These are phyloP conservation scores for Leucozona laternaria DNA, from an alignment of 2,888 invertebrate genomes.

Conservation along the genomic window DNA sequence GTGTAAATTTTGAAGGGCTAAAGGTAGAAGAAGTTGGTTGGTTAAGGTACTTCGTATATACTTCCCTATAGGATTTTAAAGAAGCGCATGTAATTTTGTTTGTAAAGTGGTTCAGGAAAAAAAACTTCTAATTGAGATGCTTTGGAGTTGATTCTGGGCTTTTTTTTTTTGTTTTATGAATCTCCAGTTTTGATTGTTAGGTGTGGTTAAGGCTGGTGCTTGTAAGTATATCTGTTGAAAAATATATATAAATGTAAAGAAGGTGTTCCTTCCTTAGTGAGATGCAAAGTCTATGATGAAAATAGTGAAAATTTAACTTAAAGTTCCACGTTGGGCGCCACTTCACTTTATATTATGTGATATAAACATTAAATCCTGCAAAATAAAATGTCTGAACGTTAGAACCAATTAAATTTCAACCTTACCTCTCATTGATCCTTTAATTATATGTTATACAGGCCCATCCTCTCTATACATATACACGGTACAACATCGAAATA, in stretches of 20 bases:
- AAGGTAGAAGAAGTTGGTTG: slow-evolving; percentile 17
- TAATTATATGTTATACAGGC: slow-evolving; percentile 7
- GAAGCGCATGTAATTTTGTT: slow-evolving; percentile 49
- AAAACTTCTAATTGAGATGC: slow-evolving; percentile 74
- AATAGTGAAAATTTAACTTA: neutral
- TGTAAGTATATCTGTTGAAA: neutral
- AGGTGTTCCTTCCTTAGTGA: neutral
- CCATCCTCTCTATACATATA: neutral
- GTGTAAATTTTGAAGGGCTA: slow-evolving; percentile 65
- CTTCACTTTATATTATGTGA: neutral
- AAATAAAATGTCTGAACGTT: neutral
- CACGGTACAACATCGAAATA: slow-evolving; percentile 14
- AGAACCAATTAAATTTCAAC: neutral
- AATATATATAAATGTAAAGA: neutral
- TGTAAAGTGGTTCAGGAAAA: slow-evolving; percentile 55
- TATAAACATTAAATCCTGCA: neutral
- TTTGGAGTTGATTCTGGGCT: slow-evolving; percentile 57
- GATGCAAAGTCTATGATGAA: neutral
- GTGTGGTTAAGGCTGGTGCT: neutral
- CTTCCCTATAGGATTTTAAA: neutral
- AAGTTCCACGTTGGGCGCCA: slow-evolving; percentile 11
- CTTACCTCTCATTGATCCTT: slow-evolving; percentile 27
- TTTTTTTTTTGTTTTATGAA: neutral
- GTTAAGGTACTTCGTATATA: slow-evolving; percentile 1
- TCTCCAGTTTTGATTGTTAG: slow-evolving; percentile 49